These are phyloP conservation scores for Drosophila conformis DNA, from an alignment of 2,888 invertebrate species.

Conservation along the genomic window DNA sequence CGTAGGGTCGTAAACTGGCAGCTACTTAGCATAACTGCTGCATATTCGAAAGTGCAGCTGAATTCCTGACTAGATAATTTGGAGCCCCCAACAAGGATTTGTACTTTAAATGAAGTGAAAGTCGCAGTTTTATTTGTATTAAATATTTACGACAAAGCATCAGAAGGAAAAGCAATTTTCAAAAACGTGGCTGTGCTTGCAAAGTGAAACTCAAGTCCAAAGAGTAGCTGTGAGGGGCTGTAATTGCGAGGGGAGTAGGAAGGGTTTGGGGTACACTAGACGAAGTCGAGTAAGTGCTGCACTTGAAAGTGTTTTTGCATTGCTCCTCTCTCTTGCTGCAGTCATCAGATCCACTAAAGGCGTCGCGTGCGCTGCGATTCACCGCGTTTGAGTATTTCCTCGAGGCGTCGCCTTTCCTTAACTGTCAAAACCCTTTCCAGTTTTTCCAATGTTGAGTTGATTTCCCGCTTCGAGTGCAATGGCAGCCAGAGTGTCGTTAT, in stretches of 20 bases:
- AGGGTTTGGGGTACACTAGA: neutral
- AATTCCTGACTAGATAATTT: slow-evolving; percentile 29
- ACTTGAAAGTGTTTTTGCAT: slow-evolving; percentile 39
- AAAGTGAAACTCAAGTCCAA: slow-evolving; percentile 64
- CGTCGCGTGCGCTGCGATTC: slow-evolving; percentile 67
- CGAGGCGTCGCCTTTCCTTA: slow-evolving; percentile 83
- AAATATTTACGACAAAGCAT: slow-evolving; percentile 67
- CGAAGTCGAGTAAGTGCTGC: slow-evolving; percentile 32
- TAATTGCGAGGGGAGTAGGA: neutral
- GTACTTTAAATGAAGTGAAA: slow-evolving; percentile 68
- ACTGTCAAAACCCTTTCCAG: slow-evolving; percentile 83
- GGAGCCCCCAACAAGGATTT: slow-evolving; percentile 48
- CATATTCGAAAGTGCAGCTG: slow-evolving; percentile 36
- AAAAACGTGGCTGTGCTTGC: slow-evolving; percentile 38
- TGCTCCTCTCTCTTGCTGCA: slow-evolving; percentile 14
- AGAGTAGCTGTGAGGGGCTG: neutral
- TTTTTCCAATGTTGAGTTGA: slow-evolving; percentile 83
- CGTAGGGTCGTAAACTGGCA: slow-evolving; percentile 3
- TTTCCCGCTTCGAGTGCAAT: slow-evolving; percentile 84
- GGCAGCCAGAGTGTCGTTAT: slow-evolving; percentile 85
- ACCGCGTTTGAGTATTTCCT: slow-evolving; percentile 82
- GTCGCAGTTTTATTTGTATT: slow-evolving; percentile 74
- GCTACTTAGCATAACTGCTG: slow-evolving; percentile 26
- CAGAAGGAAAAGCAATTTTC: slow-evolving; percentile 57
- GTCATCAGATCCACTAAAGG: slow-evolving; percentile 38